Conservation (phyloP, 1,140 invertebrate genomes). For the Megalopta genalis region DNA sequence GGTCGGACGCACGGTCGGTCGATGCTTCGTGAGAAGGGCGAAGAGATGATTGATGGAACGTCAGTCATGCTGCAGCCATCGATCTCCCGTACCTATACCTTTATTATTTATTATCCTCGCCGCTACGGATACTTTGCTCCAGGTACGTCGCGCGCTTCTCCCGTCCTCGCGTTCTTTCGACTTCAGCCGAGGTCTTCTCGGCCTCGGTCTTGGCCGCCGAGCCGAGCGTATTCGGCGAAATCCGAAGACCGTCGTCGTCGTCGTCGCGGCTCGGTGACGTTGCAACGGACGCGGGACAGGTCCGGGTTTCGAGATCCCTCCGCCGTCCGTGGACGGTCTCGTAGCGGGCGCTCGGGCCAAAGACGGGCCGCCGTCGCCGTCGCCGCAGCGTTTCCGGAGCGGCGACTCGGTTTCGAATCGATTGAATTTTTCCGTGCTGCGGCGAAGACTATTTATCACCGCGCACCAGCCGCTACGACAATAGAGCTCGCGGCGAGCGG, state of each 20-base stretch:
- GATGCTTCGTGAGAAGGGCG: slow-evolving; percentile 58
- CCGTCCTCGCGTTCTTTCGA: slow-evolving; percentile 40
- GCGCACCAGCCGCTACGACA: slow-evolving; percentile 20
- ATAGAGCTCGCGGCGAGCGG: slow-evolving; percentile 33
- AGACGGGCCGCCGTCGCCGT: too few relatives aligned
- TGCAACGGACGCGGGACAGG: slow-evolving; percentile 64
- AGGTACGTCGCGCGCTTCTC: slow-evolving; percentile 45
- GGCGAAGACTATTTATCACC: slow-evolving; percentile 34
- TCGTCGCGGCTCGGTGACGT: slow-evolving; percentile 64
- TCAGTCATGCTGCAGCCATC: slow-evolving; percentile 79
- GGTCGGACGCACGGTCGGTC: slow-evolving; percentile 42
- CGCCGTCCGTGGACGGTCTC: too few relatives aligned
- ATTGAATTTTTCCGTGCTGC: not conserved
- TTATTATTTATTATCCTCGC: slow-evolving; percentile 79
- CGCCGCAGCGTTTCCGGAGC: not conserved
- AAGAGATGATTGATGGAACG: slow-evolving; percentile 78
- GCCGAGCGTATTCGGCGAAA: slow-evolving; percentile 47
- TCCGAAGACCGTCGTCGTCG: slow-evolving; percentile 63
- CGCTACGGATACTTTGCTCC: slow-evolving; percentile 65
- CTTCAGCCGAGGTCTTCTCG: not conserved
- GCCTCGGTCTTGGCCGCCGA: not conserved
- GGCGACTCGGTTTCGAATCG: not conserved
- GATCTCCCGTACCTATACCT: slow-evolving; percentile 74
- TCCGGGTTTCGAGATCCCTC: not conserved
- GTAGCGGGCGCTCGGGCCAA: too few relatives aligned